Evolutionary conservation across 1,140 invertebrate species (phyloP).

Genomic region (Stratiolaelaps scimitus): DNA sequence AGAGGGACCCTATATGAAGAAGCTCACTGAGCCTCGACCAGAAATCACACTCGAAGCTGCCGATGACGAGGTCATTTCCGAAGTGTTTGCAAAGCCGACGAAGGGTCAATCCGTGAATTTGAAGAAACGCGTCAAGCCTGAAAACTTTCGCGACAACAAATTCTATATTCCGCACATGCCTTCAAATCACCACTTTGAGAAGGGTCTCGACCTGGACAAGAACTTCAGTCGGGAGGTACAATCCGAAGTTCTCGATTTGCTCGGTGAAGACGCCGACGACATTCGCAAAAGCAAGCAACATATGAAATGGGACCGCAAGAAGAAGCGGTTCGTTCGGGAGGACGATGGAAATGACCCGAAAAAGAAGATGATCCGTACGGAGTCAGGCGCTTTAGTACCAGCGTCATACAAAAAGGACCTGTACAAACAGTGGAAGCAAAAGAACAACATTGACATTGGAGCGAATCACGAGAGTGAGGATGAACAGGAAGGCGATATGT

Average conservation of each 20-base stretch:
- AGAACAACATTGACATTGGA: conserved; percentile 54
- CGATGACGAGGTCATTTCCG: conserved; percentile 43
- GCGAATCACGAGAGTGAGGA: conserved; percentile 49
- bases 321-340: conserved; percentile 71
- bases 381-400: conserved; percentile 83
- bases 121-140: conserved; percentile 43
- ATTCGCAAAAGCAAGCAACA: conserved; percentile 47
- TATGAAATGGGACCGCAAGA: conserved; percentile 59
- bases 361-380: conserved; percentile 73
- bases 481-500: conserved; percentile 33
- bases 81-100: conserved; percentile 37
- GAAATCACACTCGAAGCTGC: conserved; percentile 45
- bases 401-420: conserved; percentile 81
- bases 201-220: conserved; percentile 59
- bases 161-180: conserved; percentile 77
- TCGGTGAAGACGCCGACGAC: conserved; percentile 58
- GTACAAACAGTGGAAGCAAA: conserved; percentile 75
- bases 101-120: conserved; percentile 28
- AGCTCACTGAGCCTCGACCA: conserved; percentile 37
- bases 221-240: conserved; percentile 61
- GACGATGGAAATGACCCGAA: conserved; percentile 51
- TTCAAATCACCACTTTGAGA: conserved; percentile 70
- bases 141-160: conserved; percentile 49
- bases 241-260: conserved; percentile 60
- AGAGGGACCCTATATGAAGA: conserved; percentile 37